A percentile compares a stretch with the other conserved stretches of the same genome.
These are phyloP conservation scores for Zeus faber DNA, from an alignment of 2,113 vertebrate species.

Conservation along the genomic window DNA sequence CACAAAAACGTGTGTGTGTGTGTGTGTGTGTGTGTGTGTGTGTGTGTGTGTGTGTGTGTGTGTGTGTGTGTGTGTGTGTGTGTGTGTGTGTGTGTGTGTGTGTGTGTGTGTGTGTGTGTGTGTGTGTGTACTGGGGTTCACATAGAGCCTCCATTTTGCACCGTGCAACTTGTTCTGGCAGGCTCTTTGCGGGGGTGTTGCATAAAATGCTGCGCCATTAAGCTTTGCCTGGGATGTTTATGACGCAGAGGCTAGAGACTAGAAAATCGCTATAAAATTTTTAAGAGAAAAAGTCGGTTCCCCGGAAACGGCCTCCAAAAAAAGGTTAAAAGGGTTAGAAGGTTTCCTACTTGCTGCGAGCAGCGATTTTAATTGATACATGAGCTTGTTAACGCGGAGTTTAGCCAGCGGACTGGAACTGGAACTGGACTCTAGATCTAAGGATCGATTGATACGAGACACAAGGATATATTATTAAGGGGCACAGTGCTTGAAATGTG, in stretches of 20 bases:
- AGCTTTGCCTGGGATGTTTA: slow-evolving; percentile 30
- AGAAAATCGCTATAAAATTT: not conserved
- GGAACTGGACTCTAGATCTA: not conserved
- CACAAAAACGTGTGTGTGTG: slow-evolving; percentile 7
- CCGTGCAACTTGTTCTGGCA: slow-evolving; percentile 37
- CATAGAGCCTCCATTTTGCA: slow-evolving; percentile 18
- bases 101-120: slow-evolving; percentile 1
- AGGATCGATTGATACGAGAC: too few species aligned
- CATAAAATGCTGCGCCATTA: slow-evolving; percentile 62
- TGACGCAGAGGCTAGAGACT: not conserved
- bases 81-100: too few species aligned
- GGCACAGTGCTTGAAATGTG: too few species aligned
- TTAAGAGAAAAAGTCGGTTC: too few species aligned
- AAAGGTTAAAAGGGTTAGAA: not conserved
- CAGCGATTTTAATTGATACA: slow-evolving; percentile 10
- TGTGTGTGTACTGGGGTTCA: slow-evolving; percentile 4
- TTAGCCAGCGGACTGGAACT: slow-evolving; percentile 13
- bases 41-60: slow-evolving; percentile 2
- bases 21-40: slow-evolving; percentile 2
- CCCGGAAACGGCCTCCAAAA: accelerated
- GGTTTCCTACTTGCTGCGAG: not conserved
- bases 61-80: slow-evolving; percentile 1
- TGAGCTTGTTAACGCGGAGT: slow-evolving; percentile 23
- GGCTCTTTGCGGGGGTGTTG: slow-evolving; percentile 60
- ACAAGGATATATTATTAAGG: too few species aligned